Percentiles rank a stretch among this genome's conserved stretches.
Conservation (phyloP, 2,888 invertebrate genomes). For the Lepidochitona cinerea region DNA sequence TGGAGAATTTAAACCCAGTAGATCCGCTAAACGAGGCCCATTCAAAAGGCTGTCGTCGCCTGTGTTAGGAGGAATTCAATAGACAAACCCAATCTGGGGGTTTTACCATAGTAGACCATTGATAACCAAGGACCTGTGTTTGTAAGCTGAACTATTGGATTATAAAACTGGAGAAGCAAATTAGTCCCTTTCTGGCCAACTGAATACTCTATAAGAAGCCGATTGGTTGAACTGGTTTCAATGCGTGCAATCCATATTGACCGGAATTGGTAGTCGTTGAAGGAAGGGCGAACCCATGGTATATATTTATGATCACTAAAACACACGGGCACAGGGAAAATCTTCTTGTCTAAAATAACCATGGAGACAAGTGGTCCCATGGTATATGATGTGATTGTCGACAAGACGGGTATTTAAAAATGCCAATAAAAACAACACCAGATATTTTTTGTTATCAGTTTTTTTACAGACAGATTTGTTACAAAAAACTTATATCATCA, state of each 20-base stretch:
- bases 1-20: not conserved
- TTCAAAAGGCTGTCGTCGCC: not conserved
- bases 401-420: no score
- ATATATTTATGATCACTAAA: no score
- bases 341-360: no score
- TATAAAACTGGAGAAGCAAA: not conserved
- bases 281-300: no score
- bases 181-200: not conserved
- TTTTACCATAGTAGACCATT: not conserved
- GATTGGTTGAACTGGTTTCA: not conserved
- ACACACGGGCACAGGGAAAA: no score
- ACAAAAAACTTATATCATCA: no score
- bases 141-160: not conserved
- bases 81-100: not conserved
- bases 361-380: no score
- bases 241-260: not conserved
- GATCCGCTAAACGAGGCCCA: not conserved
- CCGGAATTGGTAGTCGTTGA: not conserved
- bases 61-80: not conserved
- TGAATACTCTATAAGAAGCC: not conserved
- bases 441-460: no score
- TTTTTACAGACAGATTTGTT: no score
- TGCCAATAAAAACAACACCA: no score
- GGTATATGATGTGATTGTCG: no score
- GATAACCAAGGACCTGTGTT: not conserved